These are phyloP conservation scores for Gastracanthus pulcherrimus DNA, from an alignment of 2,888 invertebrate genomes.

Conservation along the genomic window DNA sequence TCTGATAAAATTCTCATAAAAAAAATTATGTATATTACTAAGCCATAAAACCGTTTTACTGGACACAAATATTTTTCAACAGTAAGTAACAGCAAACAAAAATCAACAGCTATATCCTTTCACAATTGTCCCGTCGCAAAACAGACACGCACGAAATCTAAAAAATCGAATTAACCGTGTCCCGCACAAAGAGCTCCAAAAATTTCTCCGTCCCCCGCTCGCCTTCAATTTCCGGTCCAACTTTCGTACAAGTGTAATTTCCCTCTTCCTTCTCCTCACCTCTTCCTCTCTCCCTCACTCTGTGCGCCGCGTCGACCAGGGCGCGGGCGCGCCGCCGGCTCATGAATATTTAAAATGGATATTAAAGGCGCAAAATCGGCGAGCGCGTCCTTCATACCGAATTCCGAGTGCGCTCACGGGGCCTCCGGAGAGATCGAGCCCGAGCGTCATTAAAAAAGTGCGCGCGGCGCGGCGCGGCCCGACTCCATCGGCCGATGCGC, in stretches of 20 bases:
- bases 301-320: background rate
- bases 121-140: too few species aligned
- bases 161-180: slow-evolving; percentile 8
- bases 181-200: background rate
- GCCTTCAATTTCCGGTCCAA: slow-evolving; percentile 57
- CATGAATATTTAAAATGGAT: slow-evolving; percentile 76
- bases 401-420: slow-evolving; percentile 37
- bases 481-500: too few species aligned
- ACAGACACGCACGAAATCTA: background rate
- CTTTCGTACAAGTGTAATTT: slow-evolving; percentile 44
- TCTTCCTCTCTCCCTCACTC: background rate
- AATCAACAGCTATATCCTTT: too few species aligned
- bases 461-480: too few species aligned
- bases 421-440: slow-evolving; percentile 6
- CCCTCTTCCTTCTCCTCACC: background rate
- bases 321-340: slow-evolving; percentile 53
- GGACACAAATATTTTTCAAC: too few species aligned
- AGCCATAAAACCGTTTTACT: too few species aligned
- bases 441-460: background rate
- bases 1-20: too few species aligned
- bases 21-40: too few species aligned
- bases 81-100: too few species aligned
- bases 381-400: slow-evolving; percentile 59
- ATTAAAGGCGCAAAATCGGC: slow-evolving; percentile 74
- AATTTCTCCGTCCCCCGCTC: background rate